A percentile compares a stretch with the other conserved stretches of the same genome.
Evolutionary conservation across 2,888 invertebrate genomes (phyloP).

Genomic region (Ctenicera cuprea): DNA sequence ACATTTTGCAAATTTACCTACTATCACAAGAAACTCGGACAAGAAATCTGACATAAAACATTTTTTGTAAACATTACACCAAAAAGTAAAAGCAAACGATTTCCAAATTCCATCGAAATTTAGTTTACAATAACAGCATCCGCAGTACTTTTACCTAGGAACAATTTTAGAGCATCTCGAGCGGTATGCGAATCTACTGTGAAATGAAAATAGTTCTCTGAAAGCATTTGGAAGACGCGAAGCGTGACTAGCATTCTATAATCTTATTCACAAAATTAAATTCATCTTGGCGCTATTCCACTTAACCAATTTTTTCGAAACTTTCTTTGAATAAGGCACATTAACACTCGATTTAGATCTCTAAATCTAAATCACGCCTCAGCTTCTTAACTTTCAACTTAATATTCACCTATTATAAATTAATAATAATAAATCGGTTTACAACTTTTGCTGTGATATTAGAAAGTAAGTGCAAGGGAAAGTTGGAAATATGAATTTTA

Average conservation of each 20-base stretch:
- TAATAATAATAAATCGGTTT: too few species aligned
- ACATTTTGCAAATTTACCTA: neutral
- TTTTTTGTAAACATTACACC: neutral
- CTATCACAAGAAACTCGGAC: too few species aligned
- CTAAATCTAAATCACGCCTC: neutral
- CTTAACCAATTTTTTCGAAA: too few species aligned
- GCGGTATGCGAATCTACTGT: conserved; percentile 4
- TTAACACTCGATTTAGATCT: too few species aligned
- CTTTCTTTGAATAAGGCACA: too few species aligned
- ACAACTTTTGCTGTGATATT: neutral
- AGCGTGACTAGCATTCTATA: conserved; percentile 9
- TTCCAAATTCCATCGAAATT: neutral
- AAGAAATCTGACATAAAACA: neutral
- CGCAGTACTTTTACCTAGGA: neutral
- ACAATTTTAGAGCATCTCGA: neutral
- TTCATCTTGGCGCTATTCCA: too few species aligned
- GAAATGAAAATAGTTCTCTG: conserved; percentile 14
- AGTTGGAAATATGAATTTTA: neutral
- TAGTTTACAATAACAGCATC: conserved; percentile 1
- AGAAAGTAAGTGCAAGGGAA: neutral
- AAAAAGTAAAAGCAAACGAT: neutral
- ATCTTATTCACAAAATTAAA: neutral
- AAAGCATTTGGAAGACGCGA: conserved; percentile 12
- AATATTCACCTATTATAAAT: neutral
- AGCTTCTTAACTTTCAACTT: neutral